Base-by-base conservation (phyloP, 2,888 invertebrate species). In the Plagiodera versicolora region DNA sequence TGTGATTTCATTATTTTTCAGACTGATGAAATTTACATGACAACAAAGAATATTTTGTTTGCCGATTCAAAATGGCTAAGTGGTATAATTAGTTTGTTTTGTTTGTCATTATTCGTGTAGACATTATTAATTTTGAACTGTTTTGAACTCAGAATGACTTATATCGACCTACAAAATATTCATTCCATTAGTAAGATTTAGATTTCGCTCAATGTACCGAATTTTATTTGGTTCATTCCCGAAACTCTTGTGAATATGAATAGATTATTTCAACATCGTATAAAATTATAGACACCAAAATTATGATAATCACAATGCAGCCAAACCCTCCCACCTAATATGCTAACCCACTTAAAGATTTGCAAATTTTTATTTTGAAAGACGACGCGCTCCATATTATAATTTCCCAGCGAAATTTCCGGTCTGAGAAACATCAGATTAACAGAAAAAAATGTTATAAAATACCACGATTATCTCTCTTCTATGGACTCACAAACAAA, bases 381-480 rank as follows among this genome's bases (percentile, higher is more conserved):
- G 46, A 45, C 39, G n/a, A n/a, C 18, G 46, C 50, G 50, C 55
- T 51, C 51, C 18, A 51, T 57, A 58, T 54, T 56, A 55, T 58
- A 64, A 59, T 61, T 59, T 62, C 14, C 46, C 56, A 39, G 53
- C 56, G 56, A 67, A 70, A 67, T 68, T 71, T 70, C 67, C 68
- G 68, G 67, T 65, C 64, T 64, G 58, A 49, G 47, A 63, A 67
- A 66, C 64, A 65, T 52, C 57, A 63, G 54, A 66, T 66, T 66
- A 67, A 51, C 56, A 49, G 63, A 62, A 71, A 66, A 71, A 72
- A 69, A 67, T 67, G 54, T 68, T 65, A 65, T 58, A 70, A 72
- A 73, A 73, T 63, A 70, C 71, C 64, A 70, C 73, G 67, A 74
- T 73, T 73, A 73, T 65, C 60, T 65, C 14, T 50, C 16, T 50